Base-by-base conservation (phyloP, 2,113 vertebrate species). In the Apodemus sylvaticus region DNA sequence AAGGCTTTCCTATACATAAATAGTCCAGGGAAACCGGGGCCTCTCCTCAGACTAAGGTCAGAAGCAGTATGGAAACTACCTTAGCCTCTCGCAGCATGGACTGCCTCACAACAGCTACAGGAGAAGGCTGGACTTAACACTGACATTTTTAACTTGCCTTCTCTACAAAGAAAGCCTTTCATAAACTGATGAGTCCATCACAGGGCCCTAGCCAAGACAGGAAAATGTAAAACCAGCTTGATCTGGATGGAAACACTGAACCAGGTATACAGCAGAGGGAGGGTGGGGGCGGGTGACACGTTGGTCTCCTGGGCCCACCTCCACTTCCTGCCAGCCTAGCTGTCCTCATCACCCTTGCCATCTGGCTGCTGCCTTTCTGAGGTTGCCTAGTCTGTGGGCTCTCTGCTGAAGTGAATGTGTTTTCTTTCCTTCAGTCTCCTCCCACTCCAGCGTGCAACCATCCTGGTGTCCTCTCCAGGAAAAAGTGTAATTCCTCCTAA, bases 131-230 rank as follows among this genome's bases (percentile, higher is more conserved):
- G 86, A 51, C 58, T 85, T 45, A 60, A 79, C 91, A 82, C 77
- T 51, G 64, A 73, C 36, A 71, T 45, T 88, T 83, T 89, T 73
- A 86, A 76, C 11, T 90, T 51, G 58, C 10, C 68, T 94, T 93
- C 87, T 24, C 86, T 82, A 73, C 60, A 96, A 73, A 86, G 76
- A 82, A 88, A 58, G 39, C 3, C 55, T 95, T 86, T 86, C 36
- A 92, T 89, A 53, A 88, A 92, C 76, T 29, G 39, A 94, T 12
- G 60, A 68, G 48, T 70, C 82, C 62, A 82, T 39, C 6, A 36
- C 86, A 42, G 36, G 10, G 36, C 77, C 39, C 29, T 7, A 48
- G 42, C 34, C 64, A 53, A 76, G 34, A 90, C 0, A 29, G 45
- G 11, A n/a, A 79, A 90, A 48, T 58, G 36, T 62, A 62, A 36